phyloP scores from a whole-genome alignment of 1,140 invertebrate genomes.

The Platyura marginata region DNA sequence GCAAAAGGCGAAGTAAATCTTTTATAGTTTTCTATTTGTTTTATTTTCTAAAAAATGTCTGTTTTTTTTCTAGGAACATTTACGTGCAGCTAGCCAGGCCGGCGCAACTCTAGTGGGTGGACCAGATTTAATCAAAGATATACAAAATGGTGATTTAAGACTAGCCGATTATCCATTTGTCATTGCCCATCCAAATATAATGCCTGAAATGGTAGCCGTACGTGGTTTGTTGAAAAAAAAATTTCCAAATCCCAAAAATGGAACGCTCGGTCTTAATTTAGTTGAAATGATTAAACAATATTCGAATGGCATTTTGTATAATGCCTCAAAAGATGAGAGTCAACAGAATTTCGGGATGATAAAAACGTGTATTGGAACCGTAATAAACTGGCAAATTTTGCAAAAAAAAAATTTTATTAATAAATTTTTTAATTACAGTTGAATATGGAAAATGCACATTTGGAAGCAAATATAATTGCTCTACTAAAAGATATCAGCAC shows the following conservation, averaged over 20 bases:
- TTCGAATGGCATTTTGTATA: slow-evolving; percentile 44
- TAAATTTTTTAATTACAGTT: slow-evolving; percentile 30
- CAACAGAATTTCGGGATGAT: slow-evolving; percentile 49
- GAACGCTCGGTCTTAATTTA: slow-evolving; percentile 48
- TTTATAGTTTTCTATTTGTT: background rate
- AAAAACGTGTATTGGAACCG: slow-evolving; percentile 42
- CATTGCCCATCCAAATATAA: slow-evolving; percentile 55
- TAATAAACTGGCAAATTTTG: slow-evolving; percentile 21
- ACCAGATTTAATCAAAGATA: slow-evolving; percentile 47
- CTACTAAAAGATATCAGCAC: slow-evolving; percentile 41
- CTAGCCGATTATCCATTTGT: slow-evolving; percentile 52
- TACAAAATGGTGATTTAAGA: slow-evolving; percentile 47
- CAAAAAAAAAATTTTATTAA: background rate
- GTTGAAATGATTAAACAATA: slow-evolving; percentile 37
- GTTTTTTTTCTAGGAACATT: slow-evolving; percentile 23
- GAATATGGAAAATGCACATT: slow-evolving; percentile 43
- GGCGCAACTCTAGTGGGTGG: slow-evolving; percentile 52
- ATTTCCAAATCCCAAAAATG: slow-evolving; percentile 46
- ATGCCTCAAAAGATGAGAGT: slow-evolving; percentile 36
- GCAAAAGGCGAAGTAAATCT: slow-evolving; percentile 31
- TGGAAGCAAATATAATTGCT: slow-evolving; percentile 49
- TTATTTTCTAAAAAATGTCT: background rate
- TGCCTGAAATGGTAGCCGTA: slow-evolving; percentile 51
- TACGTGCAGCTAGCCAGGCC: slow-evolving; percentile 34
- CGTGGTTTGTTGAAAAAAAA: slow-evolving; percentile 53